Evolutionary conservation across 2,797 vertebrate genomes (phyloP).

Genomic region (Uromys caudimaculatus): DNA sequence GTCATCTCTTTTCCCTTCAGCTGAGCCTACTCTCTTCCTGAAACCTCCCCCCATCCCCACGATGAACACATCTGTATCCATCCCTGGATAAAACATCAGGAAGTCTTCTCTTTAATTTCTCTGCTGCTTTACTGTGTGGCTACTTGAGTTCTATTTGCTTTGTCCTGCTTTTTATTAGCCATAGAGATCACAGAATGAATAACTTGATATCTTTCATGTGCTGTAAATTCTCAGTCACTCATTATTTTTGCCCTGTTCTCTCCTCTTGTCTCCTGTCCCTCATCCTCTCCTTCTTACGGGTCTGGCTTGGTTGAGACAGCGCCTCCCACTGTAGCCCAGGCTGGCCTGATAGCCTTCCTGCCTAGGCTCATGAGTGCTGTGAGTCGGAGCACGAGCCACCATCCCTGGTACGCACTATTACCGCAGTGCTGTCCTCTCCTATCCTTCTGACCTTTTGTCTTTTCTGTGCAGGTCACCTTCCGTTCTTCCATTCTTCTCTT

Average conservation of each 20-base stretch:
- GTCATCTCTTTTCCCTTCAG: neutral
- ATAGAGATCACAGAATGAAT: neutral
- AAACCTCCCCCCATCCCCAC: no score
- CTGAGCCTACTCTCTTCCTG: neutral
- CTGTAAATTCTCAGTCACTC: neutral
- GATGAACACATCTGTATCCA: neutral
- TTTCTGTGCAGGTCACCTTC: neutral
- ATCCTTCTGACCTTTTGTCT: neutral
- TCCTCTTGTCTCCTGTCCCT: neutral
- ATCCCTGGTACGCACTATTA: neutral
- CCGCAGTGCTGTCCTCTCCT: neutral
- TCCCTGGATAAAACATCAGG: neutral
- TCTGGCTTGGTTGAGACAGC: neutral
- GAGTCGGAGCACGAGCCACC: no score
- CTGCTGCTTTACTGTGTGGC: neutral
- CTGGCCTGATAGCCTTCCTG: neutral
- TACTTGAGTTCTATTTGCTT: neutral
- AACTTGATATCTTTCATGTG: neutral
- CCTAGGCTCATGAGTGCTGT: neutral
- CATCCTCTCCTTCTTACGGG: neutral
- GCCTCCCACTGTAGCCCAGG: neutral
- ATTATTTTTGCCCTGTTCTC: neutral
- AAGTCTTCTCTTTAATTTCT: conserved; percentile 15
- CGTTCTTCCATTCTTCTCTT: neutral
- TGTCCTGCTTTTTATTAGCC: neutral